Conservation (phyloP, 2,113 vertebrate species). For the Cygnus atratus region DNA sequence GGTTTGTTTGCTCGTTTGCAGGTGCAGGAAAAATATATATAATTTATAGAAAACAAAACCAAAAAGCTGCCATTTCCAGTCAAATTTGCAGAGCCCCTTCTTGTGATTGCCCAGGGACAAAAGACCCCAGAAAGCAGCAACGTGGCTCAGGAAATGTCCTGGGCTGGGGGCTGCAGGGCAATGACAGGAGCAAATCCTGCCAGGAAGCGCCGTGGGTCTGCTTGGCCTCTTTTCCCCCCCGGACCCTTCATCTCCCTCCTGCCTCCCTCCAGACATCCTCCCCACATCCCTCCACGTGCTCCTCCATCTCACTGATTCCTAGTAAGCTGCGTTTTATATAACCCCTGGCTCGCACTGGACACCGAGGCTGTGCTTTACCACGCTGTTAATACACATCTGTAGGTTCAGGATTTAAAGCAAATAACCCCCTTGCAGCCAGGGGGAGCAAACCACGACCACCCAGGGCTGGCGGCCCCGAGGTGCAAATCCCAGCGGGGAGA, state of each 20-base stretch:
- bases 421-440: background rate
- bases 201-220: background rate
- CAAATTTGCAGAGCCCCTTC: background rate
- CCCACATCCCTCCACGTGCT: background rate
- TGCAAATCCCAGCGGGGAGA: background rate
- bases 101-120: background rate
- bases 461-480: background rate
- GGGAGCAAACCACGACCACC: background rate
- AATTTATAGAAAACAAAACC: background rate
- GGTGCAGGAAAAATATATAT: background rate
- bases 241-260: background rate
- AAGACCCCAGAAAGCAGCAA: background rate
- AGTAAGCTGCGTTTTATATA: conserved; percentile 47
- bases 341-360: background rate
- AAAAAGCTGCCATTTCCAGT: background rate
- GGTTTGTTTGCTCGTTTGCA: background rate
- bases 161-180: background rate
- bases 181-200: background rate
- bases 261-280: background rate
- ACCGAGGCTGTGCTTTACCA: background rate
- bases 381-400: background rate
- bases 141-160: background rate
- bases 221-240: background rate
- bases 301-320: conserved; percentile 4
- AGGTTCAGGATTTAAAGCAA: conserved; percentile 8